These are phyloP conservation scores for Cephalopholis sonnerati DNA, from an alignment of 2,113 vertebrate genomes.

Conservation along the genomic window DNA sequence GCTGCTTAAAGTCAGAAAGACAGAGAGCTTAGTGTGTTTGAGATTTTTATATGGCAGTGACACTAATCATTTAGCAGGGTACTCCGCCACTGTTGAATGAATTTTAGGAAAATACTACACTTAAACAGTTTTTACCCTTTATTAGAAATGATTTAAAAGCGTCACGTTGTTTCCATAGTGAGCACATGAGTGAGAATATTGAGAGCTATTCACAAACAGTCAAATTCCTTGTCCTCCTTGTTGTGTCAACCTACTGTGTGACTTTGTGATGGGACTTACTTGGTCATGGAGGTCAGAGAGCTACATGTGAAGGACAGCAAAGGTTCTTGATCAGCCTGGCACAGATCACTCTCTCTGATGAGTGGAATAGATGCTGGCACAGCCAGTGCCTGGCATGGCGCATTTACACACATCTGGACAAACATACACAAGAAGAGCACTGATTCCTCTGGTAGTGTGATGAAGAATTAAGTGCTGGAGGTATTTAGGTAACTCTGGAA, in stretches of 20 bases:
- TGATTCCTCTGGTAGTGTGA: background rate
- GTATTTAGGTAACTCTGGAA: too few species aligned
- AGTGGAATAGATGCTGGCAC: slow-evolving; percentile 86
- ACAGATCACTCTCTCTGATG: slow-evolving; percentile 85
- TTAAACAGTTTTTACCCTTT: too few species aligned
- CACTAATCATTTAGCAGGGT: too few species aligned
- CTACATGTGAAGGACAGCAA: slow-evolving; percentile 85
- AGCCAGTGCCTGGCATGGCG: slow-evolving; percentile 65
- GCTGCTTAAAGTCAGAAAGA: too few species aligned
- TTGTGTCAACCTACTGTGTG: background rate
- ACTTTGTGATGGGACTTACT: slow-evolving; percentile 79
- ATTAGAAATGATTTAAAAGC: too few species aligned
- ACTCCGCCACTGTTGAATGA: too few species aligned
- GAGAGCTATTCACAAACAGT: background rate
- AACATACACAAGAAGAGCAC: background rate
- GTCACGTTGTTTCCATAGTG: too few species aligned
- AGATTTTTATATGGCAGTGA: too few species aligned
- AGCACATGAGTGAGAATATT: background rate
- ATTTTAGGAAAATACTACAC: too few species aligned
- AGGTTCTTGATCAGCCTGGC: slow-evolving; percentile 86
- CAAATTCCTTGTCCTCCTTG: background rate
- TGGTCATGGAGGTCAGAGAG: slow-evolving; percentile 88
- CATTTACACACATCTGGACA: slow-evolving; percentile 63
- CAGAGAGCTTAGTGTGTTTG: too few species aligned
- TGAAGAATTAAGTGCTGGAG: too few species aligned